A percentile compares a stretch with the other conserved stretches of the same genome.
These are phyloP conservation scores for Bucorvus abyssinicus DNA, from an alignment of 2,797 vertebrate species.

Conservation along the genomic window DNA sequence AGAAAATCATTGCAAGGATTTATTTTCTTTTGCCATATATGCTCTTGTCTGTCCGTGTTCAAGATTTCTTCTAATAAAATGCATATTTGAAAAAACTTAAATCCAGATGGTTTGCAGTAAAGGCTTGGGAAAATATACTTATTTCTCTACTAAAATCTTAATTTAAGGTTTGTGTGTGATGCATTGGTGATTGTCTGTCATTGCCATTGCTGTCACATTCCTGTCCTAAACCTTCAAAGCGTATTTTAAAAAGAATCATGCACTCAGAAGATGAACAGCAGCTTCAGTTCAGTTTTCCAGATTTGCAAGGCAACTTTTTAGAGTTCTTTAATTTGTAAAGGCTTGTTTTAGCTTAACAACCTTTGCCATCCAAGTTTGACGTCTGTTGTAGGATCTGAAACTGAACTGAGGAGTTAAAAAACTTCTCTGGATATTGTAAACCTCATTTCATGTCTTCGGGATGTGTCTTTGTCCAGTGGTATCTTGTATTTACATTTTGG, in stretches of 20 bases:
- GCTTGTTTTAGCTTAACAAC: background rate
- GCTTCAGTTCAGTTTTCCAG: background rate
- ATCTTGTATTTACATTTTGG: background rate
- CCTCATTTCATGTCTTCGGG: background rate
- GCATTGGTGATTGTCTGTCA: background rate
- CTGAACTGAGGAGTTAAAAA: background rate
- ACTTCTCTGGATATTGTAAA: background rate
- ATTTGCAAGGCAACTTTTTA: background rate
- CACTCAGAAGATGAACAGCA: background rate
- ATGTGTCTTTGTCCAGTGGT: background rate
- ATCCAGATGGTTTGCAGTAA: background rate
- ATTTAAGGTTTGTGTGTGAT: background rate
- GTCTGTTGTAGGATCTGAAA: background rate
- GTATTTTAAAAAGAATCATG: background rate
- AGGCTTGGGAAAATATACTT: background rate
- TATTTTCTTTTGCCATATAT: background rate
- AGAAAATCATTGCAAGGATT: background rate
- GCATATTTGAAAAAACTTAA: background rate
- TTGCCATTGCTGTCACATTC: background rate
- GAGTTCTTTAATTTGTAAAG: background rate
- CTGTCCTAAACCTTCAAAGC: background rate
- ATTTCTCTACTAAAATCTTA: background rate
- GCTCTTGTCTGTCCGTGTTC: background rate
- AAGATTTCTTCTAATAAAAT: background rate
- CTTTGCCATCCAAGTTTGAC: background rate